A percentile compares a stretch with the other conserved stretches of the same genome.
These are phyloP conservation scores for Pelochelys cantorii DNA, from an alignment of 2,797 vertebrate genomes.

Conservation along the genomic window DNA sequence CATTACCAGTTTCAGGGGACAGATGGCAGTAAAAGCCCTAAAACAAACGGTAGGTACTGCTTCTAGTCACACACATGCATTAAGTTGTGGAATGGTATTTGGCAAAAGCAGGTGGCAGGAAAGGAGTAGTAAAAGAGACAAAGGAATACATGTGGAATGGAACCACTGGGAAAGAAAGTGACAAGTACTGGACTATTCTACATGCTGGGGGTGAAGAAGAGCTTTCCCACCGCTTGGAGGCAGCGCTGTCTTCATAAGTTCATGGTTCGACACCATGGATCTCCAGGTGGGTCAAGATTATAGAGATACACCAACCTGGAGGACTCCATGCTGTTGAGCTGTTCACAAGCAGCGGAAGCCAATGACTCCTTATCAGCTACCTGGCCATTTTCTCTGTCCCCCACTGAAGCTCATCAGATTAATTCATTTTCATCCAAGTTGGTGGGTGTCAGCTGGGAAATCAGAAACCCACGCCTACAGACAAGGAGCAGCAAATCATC, in stretches of 20 bases:
- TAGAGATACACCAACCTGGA: constrained; percentile 86
- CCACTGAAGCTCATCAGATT: constrained; percentile 21
- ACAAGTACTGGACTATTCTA: neutral
- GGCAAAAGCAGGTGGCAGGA: neutral
- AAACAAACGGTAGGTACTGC: neutral
- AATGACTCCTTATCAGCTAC: constrained; percentile 58
- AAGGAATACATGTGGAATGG: neutral
- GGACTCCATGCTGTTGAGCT: constrained; percentile 87
- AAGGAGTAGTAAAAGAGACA: neutral
- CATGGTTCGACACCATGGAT: constrained; percentile 85
- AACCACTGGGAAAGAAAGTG: neutral
- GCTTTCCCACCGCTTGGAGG: constrained; percentile 32
- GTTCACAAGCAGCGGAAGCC: constrained; percentile 78
- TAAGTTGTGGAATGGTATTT: neutral
- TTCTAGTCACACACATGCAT: neutral
- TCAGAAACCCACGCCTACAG: neutral
- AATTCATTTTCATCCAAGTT: neutral
- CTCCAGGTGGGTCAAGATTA: constrained; percentile 86
- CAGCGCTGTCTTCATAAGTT: constrained; percentile 72
- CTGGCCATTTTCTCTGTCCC: constrained; percentile 17
- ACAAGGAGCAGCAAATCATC: neutral
- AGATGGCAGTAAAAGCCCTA: neutral
- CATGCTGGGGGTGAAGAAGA: constrained; percentile 70
- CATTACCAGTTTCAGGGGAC: neutral
- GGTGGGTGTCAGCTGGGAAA: constrained; percentile 36